Base-by-base conservation (phyloP, 2,797 vertebrate species). In the Rhincodon typus region DNA sequence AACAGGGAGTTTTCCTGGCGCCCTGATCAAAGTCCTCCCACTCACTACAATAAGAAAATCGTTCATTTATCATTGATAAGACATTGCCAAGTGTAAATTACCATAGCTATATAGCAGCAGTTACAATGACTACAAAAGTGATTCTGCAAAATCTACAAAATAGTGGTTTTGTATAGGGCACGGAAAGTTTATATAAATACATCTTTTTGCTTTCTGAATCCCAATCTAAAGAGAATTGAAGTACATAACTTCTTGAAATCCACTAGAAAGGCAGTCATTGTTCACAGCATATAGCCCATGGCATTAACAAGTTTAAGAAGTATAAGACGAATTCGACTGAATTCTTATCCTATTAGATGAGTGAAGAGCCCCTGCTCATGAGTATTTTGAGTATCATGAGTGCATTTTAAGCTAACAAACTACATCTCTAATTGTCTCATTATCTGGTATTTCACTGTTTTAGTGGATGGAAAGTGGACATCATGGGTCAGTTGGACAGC, bases 401-500 rank as follows among this genome's bases (percentile, higher is more conserved):
- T 72, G n/a, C n/a, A 50, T 87, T 87, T 46, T 50, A 53, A 50
- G 10, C 3, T 12, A 91, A 66, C 88, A 91, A 66, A 66, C 88
- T 93, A 42, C 25, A 66, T 12, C n/a, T 93, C 82, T 84, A 46
- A 84, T 27, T 62, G 19, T 50, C 79, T 77, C 34, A 77, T 77
- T 34, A 77, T 93, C 79, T 95, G 62, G 69, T 70, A n/a, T 91
- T 23, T 87, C n/a, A n/a, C 8, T 46, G 70, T 95, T 95, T 77
- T 21, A 99, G 99, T 99, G 97, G 98, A 99, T 95, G 99, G 99
- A n/a, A 99, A 98, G 96, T 99, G 99, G 99, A 97, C 98, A 0
- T 91, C 96, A 0, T 99, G 99, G 99, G 97, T 98, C 74, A 99
- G 98, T 96, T 99, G 99, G 99, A 98, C 98, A 0, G 94, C 98